Base-by-base conservation (phyloP, 53 echinoderm and acorn worm genomes). In the Holothuria leucospilota region DNA sequence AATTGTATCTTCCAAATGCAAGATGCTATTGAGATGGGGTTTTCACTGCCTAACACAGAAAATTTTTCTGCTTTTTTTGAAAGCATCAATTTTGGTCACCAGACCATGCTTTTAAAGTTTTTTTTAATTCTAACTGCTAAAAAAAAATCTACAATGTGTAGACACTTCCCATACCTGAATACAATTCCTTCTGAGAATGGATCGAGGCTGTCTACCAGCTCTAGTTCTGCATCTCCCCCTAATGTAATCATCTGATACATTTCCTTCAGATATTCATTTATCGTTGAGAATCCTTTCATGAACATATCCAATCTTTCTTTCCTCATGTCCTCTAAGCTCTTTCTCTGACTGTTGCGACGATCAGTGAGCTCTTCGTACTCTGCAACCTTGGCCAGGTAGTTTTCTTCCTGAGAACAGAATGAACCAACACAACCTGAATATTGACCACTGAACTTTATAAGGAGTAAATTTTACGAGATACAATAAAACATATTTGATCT, bases 231-330 rank as follows among this genome's bases (percentile, higher is more conserved):
- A 53, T 96, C 97, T 13, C 97, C 97, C 5, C 97, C 97, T 42
- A 96, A 88, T 1, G 97, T 96, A 61, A 96, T 96, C 97, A 96
- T 96, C 91, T 96, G 97, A 83, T 96, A 96, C 97, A 96, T 96
- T 80, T 96, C 97, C 86, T 96, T 96, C 79, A 96, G 78, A 84
- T 96, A 94, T 6, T 96, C 94, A 61, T 94, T 96, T 86, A 96
- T 93, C 64, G 94, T 86, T 42, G 91, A 85, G 87, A 96, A 96
- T 27, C 97, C 97, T 18, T 87, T 84, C 97, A 96, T 96, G 94
- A 96, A 96, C 94, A 93, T 95, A 86, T 96, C 94, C 86, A 96
- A 87, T 21, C 97, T 89, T 85, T 95, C 88, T 73, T 96, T 96
- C 39, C 97, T 89, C 93, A 90, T 94, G 77, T 94, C 94, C 84